These are phyloP conservation scores for Cyclina sinensis DNA, from an alignment of 1,140 invertebrate genomes.

Conservation along the genomic window DNA sequence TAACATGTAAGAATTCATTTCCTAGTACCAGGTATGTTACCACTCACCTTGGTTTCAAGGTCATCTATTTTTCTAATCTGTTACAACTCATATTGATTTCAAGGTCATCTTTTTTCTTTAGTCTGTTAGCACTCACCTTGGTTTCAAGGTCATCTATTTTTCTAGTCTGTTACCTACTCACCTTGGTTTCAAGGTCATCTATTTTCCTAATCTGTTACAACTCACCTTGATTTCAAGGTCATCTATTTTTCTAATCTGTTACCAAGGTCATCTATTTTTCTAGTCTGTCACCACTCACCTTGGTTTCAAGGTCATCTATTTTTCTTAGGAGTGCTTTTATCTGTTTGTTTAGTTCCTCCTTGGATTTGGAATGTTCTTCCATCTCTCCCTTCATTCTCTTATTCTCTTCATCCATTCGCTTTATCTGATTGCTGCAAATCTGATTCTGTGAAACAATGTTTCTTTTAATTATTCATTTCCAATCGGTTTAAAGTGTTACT, in stretches of 20 bases:
- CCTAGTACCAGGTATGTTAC: too few relatives aligned
- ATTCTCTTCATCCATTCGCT: slow-evolving; percentile 97
- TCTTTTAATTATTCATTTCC: too few relatives aligned
- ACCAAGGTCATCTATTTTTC: too few relatives aligned
- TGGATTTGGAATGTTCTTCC: slow-evolving; percentile 91
- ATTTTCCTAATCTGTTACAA: too few relatives aligned
- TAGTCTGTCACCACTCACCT: slow-evolving; percentile 88
- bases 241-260: slow-evolving; percentile 94
- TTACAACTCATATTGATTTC: too few relatives aligned
- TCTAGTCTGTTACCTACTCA: too few relatives aligned
- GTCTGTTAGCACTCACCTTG: slow-evolving; percentile 89
- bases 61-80: too few relatives aligned
- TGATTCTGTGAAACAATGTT: slow-evolving; percentile 90
- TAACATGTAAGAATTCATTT: too few relatives aligned
- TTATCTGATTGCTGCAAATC: slow-evolving; percentile 97
- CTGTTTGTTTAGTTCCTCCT: slow-evolving; percentile 92
- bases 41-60: too few relatives aligned
- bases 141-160: slow-evolving; percentile 95
- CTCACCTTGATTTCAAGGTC: too few relatives aligned
- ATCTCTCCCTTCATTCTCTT: slow-evolving; percentile 93
- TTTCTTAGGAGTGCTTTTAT: slow-evolving; percentile 95
- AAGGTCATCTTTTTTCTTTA: slow-evolving; percentile 95
- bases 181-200: too few relatives aligned
- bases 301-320: slow-evolving; percentile 95
- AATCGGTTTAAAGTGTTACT: too few relatives aligned